Evolutionary conservation across 2,888 invertebrate genomes (phyloP).

Genomic region (Leucoptera coffeella): DNA sequence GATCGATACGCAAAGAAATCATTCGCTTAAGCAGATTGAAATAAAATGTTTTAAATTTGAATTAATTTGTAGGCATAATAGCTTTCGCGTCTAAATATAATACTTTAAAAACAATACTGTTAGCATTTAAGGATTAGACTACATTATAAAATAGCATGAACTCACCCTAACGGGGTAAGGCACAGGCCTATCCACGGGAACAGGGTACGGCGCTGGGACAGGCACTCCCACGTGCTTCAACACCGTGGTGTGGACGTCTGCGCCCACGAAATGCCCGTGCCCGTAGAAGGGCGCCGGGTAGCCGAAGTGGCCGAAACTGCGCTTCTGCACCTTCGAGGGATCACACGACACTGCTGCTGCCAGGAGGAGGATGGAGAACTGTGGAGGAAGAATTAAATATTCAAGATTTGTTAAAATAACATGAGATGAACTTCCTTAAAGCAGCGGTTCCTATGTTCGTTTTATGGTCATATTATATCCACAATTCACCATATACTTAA

Average conservation of each 20-base stretch:
- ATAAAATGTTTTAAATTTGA: too few relatives aligned
- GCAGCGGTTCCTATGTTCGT: too few relatives aligned
- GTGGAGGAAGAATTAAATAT: slow-evolving; percentile 6
- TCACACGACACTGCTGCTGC: slow-evolving; percentile 31
- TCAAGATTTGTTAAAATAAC: background rate
- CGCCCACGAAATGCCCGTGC: slow-evolving; percentile 23
- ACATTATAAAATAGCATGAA: background rate
- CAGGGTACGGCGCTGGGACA: slow-evolving; percentile 41
- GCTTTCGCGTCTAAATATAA: too few relatives aligned
- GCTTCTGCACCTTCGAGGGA: slow-evolving; percentile 39
- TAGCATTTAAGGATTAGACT: too few relatives aligned
- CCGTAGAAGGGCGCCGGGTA: slow-evolving; percentile 8
- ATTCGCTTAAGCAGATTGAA: too few relatives aligned
- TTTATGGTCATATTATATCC: too few relatives aligned
- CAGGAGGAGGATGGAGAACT: slow-evolving; percentile 27
- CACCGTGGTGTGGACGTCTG: slow-evolving; percentile 42
- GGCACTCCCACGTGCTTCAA: slow-evolving; percentile 44
- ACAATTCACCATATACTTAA: too few relatives aligned
- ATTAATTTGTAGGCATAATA: too few relatives aligned
- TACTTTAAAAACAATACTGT: too few relatives aligned
- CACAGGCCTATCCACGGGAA: slow-evolving; percentile 39
- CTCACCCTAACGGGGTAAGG: slow-evolving; percentile 35
- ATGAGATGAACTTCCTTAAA: too few relatives aligned
- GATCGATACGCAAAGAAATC: too few relatives aligned
- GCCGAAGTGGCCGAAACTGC: slow-evolving; percentile 32